Conservation (phyloP, 2,113 vertebrate species). For the Megalops atlanticus region DNA sequence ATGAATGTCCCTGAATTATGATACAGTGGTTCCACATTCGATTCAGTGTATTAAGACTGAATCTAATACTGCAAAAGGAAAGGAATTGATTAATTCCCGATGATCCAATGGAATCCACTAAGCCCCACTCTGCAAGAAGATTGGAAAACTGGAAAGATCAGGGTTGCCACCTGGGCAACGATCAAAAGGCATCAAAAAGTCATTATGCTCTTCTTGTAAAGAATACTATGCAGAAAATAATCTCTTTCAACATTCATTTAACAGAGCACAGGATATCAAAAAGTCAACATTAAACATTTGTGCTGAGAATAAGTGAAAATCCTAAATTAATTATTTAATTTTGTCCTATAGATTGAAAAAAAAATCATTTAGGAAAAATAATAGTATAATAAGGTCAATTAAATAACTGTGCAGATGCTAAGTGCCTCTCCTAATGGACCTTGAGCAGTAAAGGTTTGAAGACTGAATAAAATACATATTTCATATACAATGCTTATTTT, state of each 20-base stretch:
- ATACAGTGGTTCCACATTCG: constrained; percentile 5
- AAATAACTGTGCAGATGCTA: not conserved
- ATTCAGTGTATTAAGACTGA: not conserved
- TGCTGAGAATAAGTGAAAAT: not conserved
- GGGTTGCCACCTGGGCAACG: not conserved
- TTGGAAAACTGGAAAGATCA: not conserved
- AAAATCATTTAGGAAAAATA: not conserved
- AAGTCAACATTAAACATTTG: not conserved
- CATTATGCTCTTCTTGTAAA: not conserved
- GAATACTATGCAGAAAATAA: not conserved
- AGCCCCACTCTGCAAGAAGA: not conserved
- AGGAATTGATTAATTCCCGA: constrained; percentile 1
- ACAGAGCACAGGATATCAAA: not conserved
- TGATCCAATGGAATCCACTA: not conserved
- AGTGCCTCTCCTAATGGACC: not conserved
- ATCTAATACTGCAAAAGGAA: constrained; percentile 9
- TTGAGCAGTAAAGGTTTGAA: not conserved
- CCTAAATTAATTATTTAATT: not conserved
- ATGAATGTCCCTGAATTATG: not conserved
- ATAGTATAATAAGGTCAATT: not conserved
- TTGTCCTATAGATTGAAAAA: not conserved
- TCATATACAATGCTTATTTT: not conserved
- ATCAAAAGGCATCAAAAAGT: not conserved
- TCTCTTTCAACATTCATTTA: not conserved
- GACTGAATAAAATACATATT: not conserved